Percentiles rank a stretch among this genome's conserved stretches.
Conservation (phyloP, 2,797 vertebrate genomes). For the Sardinella longiceps region DNA sequence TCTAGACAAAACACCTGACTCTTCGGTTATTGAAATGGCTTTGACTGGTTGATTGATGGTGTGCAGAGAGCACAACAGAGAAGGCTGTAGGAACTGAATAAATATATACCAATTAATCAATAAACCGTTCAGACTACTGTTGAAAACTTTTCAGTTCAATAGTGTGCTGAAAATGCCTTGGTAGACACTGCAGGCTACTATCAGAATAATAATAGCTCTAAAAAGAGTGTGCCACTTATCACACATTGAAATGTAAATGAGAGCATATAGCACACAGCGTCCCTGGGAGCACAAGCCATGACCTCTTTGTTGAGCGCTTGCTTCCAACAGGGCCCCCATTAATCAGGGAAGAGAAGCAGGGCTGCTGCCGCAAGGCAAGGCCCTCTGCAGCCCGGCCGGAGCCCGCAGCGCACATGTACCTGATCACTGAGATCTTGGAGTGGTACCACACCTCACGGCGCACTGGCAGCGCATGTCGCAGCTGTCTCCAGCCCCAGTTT, state of each 20-base stretch:
- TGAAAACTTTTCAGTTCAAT: neutral
- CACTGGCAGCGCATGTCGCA: neutral
- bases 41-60: too few relatives aligned
- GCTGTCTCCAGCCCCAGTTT: neutral
- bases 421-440: slow-evolving; percentile 9
- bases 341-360: neutral
- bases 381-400: slow-evolving; percentile 2
- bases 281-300: neutral
- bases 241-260: slow-evolving; percentile 3
- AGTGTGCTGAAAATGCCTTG: neutral
- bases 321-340: neutral
- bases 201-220: neutral
- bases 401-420: neutral
- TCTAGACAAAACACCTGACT: too few relatives aligned
- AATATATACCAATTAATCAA: neutral
- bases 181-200: neutral
- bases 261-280: neutral
- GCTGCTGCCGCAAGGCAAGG: neutral
- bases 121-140: neutral
- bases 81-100: too few relatives aligned
- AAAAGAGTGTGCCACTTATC: neutral
- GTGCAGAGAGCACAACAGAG: too few relatives aligned
- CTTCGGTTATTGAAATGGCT: too few relatives aligned
- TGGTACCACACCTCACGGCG: neutral
- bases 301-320: neutral